A percentile compares a stretch with the other conserved stretches of the same genome.
These are phyloP conservation scores for Andrena minutula DNA, from an alignment of 2,888 invertebrate genomes.

Conservation along the genomic window DNA sequence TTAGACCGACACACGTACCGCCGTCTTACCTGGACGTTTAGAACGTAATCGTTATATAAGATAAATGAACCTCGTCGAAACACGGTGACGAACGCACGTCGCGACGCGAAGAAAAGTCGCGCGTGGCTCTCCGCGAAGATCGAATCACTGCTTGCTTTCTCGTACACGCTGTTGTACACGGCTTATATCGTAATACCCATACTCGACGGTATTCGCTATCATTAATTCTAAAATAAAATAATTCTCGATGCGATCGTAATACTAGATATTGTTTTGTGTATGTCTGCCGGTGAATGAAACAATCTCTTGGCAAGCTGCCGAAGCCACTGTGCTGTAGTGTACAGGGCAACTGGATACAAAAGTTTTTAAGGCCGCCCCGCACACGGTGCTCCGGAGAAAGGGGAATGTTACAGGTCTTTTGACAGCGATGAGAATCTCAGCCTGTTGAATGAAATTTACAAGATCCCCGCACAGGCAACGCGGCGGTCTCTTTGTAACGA, in stretches of 20 bases:
- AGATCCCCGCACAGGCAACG: constrained; percentile 39
- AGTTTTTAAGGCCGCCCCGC: constrained; percentile 55
- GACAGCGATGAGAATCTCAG: constrained; percentile 33
- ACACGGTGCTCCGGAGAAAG: constrained; percentile 24
- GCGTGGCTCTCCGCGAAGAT: constrained; percentile 21
- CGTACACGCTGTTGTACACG: constrained; percentile 57
- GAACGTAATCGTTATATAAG: constrained; percentile 50
- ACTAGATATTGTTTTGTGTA: constrained; percentile 72
- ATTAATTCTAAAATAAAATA: constrained; percentile 74
- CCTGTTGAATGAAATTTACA: constrained; percentile 26
- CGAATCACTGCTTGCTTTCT: constrained; percentile 31
- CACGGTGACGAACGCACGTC: constrained; percentile 45
- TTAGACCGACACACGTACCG: constrained; percentile 50
- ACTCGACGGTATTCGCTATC: constrained; percentile 63
- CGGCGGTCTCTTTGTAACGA: no score
- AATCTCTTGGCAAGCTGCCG: constrained; percentile 67
- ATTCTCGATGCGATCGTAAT: constrained; percentile 80
- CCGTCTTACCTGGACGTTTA: constrained; percentile 42
- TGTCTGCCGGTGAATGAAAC: constrained; percentile 42
- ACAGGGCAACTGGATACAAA: constrained; percentile 38
- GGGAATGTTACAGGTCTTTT: constrained; percentile 15
- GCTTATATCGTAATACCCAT: constrained; percentile 71
- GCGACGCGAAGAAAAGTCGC: constrained; percentile 36
- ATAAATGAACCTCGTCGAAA: constrained; percentile 45
- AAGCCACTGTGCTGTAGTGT: constrained; percentile 47